A percentile compares a stretch with the other conserved stretches of the same genome.
These are phyloP conservation scores for Mormyrus iriodes DNA, from an alignment of 2,113 vertebrate species.

Conservation along the genomic window DNA sequence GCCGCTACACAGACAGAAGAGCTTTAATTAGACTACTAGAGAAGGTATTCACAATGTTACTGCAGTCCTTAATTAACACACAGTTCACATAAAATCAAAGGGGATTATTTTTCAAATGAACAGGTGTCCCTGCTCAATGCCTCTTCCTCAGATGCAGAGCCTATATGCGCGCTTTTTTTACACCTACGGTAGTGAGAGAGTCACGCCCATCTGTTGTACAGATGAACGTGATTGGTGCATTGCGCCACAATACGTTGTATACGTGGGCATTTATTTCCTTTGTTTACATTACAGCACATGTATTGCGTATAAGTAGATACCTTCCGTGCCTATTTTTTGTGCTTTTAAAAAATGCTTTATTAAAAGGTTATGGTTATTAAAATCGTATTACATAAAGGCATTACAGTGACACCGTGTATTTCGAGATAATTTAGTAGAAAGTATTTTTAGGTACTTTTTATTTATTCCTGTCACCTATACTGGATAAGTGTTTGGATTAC, in stretches of 20 bases:
- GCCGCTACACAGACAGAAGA: constrained; percentile 33
- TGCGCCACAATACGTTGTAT: neutral
- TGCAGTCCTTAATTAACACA: constrained; percentile 43
- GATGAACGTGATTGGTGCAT: neutral
- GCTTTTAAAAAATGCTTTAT: neutral
- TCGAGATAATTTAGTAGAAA: neutral
- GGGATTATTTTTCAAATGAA: constrained; percentile 54
- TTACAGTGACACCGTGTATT: neutral
- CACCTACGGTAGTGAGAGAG: neutral
- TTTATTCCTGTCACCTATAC: neutral
- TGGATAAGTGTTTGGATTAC: neutral
- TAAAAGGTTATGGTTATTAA: neutral
- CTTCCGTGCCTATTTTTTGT: neutral
- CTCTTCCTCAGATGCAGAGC: neutral
- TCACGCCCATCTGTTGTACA: neutral
- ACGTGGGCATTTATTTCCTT: neutral
- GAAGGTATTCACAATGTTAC: constrained; percentile 32
- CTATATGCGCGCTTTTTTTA: neutral
- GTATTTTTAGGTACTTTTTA: neutral
- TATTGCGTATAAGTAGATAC: too few species aligned
- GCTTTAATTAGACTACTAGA: constrained; percentile 58
- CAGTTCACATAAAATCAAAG: constrained; percentile 59
- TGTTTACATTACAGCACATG: neutral
- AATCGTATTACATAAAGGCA: neutral
- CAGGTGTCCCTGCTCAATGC: constrained; percentile 48